Base-by-base conservation (phyloP, 2,888 invertebrate species). In the Tigriopus californicus region DNA sequence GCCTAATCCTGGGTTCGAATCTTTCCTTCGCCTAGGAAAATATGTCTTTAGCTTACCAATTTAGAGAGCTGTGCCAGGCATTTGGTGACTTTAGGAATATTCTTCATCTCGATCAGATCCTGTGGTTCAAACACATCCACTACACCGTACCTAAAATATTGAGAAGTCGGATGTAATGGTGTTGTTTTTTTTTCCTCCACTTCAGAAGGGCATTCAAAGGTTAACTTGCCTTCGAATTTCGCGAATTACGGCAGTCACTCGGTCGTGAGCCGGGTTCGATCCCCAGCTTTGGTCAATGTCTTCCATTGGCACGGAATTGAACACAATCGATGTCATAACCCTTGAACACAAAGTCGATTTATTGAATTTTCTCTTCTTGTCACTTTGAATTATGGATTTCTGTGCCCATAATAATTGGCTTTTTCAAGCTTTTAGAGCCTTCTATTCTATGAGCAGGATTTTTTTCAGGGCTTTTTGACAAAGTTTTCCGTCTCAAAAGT, bases 61-160 rank as follows among this genome's bases (percentile, higher is more conserved):
- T 59, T 59, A 1, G 59, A 59, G 10, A 59, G 59, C 42, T 59
- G 49, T 22, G 48, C 48, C 20, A 59, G 22, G 22, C 59, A 59
- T 49, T 59, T 59, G 25, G 59, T 59, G 20, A 59, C 59, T 25
- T 59, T 59, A 20, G 59, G 59, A n/a, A 59, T 52, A 18, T 59
- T 59, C 25, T 49, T 59, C 20, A 59, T 41, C 42, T 59, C 59
- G 10, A 59, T n/a, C 10, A 59, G 41, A 20, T 59, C 59, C 42
- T 59, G 52, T 6, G 59, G 59, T 22, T 59, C 52, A 42, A 59
- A 59, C 12, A 59, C 40, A 41, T 59, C 59, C 12, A 49, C 41
- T 8, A 59, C 59, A 2, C 59, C 59, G 41, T 59, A 59, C 33
- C 49, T 59, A 22, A 13, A 41, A 49, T 13, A n/a, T n/a, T n/a